Evolutionary conservation across 2,888 invertebrate genomes (phyloP), one percentile per base, ranked within the genome.

Genomic region (Phania funesta): DNA sequence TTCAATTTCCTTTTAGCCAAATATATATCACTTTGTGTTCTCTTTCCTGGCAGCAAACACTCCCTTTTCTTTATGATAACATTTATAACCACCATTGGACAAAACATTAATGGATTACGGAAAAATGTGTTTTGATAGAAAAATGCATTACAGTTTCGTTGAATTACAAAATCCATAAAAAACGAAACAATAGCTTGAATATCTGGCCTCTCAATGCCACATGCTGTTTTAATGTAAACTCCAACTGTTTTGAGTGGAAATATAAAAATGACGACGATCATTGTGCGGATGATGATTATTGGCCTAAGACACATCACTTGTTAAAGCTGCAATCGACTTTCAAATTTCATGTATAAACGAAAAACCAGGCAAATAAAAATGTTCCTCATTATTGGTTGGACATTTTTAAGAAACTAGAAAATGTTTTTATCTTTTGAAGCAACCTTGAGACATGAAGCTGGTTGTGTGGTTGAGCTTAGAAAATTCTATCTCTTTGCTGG

Each of bases 201-300:
- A 77, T 9, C 77, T 46, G 68, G 77, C 70, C 64, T 50, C 20
- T 41, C 48, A 71, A 48, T 58, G 38, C 73, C 82, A 58, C 82
- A 78, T 74, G 74, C 82, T 78, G 82, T 22, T 52, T 64, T 71
- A 70, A 74, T 82, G 77, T 74, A 81, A 75, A 74, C 58, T 71
- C 71, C 71, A 71, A 78, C 78, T 71, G 78, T 56, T 56, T 60
- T 24, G 54, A 54, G n/a, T 13, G 50, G 35, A 46, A 46, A 38
- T 50, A 20, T 26, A n/a, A 46, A 60, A 41, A 64, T 74, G 64
- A 48, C 11, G 13, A 58, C 16, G 26, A 48, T 44, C 24, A 26
- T 6, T 20, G 56, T 46, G n/a, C n/a, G n/a, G 68, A 74, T 54
- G 50, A 44, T 24, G 56, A 48, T 65, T 60, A 62, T 76, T 68